Base-by-base conservation (phyloP, 2,888 invertebrate species). In the Acrobasis suavella region DNA sequence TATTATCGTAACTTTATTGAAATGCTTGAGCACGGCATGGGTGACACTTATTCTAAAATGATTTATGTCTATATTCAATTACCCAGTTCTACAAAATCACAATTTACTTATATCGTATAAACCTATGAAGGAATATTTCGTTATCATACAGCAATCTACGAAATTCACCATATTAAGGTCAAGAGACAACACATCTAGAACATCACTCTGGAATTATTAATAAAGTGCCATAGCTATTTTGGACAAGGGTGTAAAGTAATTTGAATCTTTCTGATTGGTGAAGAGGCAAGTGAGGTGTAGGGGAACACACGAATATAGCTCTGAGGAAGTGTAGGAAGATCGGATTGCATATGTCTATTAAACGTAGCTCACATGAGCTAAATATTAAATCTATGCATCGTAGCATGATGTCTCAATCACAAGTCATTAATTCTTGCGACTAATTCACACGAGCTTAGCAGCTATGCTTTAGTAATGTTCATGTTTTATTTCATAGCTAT, bases 301-400 rank as follows among this genome's bases (percentile, higher is more conserved):
- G 61, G 68, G 66, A 70, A 67, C 69, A 69, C 69, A 70, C 68
- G 62, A 60, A 58, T 59, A 67, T 67, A 64, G 63, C 65, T 56
- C 66, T 58, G 68, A 65, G 65, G 65, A 64, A 68, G 66, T 69
- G 74, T 69, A 76, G 81, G 76, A 83, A 83, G 77, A 78, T 72
- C 80, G 62, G 71, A 69, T 77, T 68, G 69, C 75, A 74, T 80
- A 77, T 79, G 80, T 85, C 84, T 86, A 85, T 81, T 73, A 78
- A 70, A 80, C 83, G 82, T 85, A 83, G 85, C 83, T 84, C 77
- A 83, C 83, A 74, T 74, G 69, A 66, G 68, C 71, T 72, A 64
- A 64, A 75, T 63, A 17, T 16, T 62, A 55, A 71, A 76, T 68
- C 77, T 73, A 74, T 73, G 69, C 75, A 70, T 74, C 75, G 66